These are phyloP conservation scores for Poliocrania exsul DNA, from an alignment of 2,797 vertebrate species.

Conservation along the genomic window DNA sequence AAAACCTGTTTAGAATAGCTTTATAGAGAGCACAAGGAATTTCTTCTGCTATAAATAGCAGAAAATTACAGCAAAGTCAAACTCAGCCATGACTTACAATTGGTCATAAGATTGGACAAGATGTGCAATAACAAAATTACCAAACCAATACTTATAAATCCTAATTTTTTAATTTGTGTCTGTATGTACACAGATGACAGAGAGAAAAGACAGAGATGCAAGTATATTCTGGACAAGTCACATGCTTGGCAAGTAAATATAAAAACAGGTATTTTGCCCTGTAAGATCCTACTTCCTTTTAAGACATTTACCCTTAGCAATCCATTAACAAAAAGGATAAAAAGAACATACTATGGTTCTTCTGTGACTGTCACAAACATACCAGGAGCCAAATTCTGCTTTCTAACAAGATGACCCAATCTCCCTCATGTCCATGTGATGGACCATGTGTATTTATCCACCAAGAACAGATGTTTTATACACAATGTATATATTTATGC, in stretches of 20 bases:
- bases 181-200: not conserved
- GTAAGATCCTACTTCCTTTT: not conserved
- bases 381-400: not conserved
- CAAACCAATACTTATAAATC: not conserved
- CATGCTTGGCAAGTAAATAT: not conserved
- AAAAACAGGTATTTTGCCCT: not conserved
- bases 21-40: not conserved
- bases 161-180: not conserved
- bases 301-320: not conserved
- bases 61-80: not conserved
- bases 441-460: not conserved
- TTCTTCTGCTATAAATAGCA: not conserved
- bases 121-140: not conserved
- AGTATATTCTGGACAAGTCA: not conserved
- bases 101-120: not conserved
- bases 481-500: too few species aligned
- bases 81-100: not conserved
- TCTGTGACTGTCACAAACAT: not conserved
- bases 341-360: not conserved
- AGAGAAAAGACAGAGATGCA: not conserved
- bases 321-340: not conserved
- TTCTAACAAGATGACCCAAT: not conserved
- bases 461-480: not conserved
- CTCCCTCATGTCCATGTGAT: not conserved
- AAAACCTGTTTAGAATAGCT: not conserved